A percentile compares a stretch with the other conserved stretches of the same genome.
Evolutionary conservation across 2,797 vertebrate species (phyloP).

Genomic region (Mormyrops boulengeri): DNA sequence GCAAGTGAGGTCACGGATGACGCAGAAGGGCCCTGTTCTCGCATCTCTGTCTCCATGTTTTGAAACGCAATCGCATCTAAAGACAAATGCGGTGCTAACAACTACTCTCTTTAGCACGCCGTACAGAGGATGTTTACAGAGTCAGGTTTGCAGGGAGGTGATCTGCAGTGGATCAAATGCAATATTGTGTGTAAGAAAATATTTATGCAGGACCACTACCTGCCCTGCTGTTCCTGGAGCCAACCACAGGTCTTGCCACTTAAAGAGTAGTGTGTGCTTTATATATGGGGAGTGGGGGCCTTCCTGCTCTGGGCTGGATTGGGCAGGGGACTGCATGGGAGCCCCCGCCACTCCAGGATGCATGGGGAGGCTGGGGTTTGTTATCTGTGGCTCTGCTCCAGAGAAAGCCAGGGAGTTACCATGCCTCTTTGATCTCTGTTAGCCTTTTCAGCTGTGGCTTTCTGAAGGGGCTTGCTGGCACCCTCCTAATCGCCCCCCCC

Average conservation of each 20-base stretch:
- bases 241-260: constrained; percentile 28
- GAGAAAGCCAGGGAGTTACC: constrained; percentile 31
- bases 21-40: not conserved
- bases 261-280: constrained; percentile 43
- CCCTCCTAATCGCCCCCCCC: not conserved
- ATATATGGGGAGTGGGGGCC: constrained; percentile 23
- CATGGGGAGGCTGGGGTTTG: constrained; percentile 28
- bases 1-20: constrained; percentile 53
- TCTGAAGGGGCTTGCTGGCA: not conserved
- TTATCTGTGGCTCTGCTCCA: constrained; percentile 32
- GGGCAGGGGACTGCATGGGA: constrained; percentile 15
- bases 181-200: constrained; percentile 56
- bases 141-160: constrained; percentile 28
- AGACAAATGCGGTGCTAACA: not conserved
- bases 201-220: constrained; percentile 49
- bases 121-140: constrained; percentile 35
- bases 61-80: not conserved
- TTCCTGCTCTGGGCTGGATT: constrained; percentile 23
- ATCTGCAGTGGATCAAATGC: constrained; percentile 51
- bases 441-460: constrained; percentile 11
- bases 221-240: constrained; percentile 21
- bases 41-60: not conserved
- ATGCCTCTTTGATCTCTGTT: constrained; percentile 29
- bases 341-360: constrained; percentile 11
- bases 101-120: not conserved